Evolutionary conservation across 2,888 invertebrate genomes (phyloP).

Genomic region (Pogonocherus hispidulus): DNA sequence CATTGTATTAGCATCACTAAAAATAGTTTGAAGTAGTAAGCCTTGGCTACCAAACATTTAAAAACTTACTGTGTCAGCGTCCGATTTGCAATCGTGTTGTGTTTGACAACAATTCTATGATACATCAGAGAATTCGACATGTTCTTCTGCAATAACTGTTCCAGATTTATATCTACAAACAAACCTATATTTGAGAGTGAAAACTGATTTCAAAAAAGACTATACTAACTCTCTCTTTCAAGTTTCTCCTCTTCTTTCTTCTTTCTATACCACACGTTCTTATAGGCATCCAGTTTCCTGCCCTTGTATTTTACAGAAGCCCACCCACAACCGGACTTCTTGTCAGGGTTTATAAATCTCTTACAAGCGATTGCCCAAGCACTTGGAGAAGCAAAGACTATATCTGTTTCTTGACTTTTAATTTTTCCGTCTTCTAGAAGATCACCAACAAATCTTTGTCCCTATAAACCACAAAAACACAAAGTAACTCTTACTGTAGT

Average conservation of each 20-base stretch:
- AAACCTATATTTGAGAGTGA: slow-evolving; percentile 12
- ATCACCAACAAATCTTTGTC: slow-evolving; percentile 91
- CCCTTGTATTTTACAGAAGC: slow-evolving; percentile 91
- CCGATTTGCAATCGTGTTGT: slow-evolving; percentile 82
- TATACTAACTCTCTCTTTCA: slow-evolving; percentile 55
- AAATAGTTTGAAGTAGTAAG: too few relatives aligned
- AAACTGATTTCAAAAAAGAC: slow-evolving; percentile 8
- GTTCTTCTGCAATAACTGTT: slow-evolving; percentile 54
- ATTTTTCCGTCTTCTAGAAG: slow-evolving; percentile 89
- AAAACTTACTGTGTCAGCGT: slow-evolving; percentile 81
- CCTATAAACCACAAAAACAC: slow-evolving; percentile 70
- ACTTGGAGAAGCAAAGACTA: slow-evolving; percentile 89
- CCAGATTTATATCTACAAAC: slow-evolving; percentile 51
- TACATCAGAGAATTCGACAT: slow-evolving; percentile 64
- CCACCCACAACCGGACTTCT: slow-evolving; percentile 95
- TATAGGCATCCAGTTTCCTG: slow-evolving; percentile 89
- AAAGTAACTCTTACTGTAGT: too few relatives aligned
- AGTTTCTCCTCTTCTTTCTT: slow-evolving; percentile 65
- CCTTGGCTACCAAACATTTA: too few relatives aligned
- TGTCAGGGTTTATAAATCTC: slow-evolving; percentile 90
- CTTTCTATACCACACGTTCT: slow-evolving; percentile 86
- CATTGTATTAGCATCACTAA: slow-evolving; percentile 90
- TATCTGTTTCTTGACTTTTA: slow-evolving; percentile 88
- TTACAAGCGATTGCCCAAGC: slow-evolving; percentile 96
- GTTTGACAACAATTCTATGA: slow-evolving; percentile 80